Evolutionary conservation across 64 coral and sea anemone genomes (phyloP).

Genomic region (Pocillopora verrucosa): DNA sequence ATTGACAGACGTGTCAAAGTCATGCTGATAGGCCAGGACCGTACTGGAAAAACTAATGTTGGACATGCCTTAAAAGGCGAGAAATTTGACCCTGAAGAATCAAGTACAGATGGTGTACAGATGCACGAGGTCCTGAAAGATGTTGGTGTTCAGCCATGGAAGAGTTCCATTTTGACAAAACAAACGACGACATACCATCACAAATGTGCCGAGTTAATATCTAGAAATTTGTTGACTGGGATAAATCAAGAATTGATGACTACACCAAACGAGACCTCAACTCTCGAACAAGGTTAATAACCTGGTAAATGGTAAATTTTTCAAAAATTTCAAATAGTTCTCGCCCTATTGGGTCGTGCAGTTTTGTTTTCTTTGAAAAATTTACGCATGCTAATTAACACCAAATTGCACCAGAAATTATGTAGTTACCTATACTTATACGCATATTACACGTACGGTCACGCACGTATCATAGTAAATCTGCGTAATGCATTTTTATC

Average conservation of each 20-base stretch:
- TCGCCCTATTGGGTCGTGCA: too few relatives aligned
- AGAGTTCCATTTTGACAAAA: slow-evolving; percentile 6
- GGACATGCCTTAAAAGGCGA: slow-evolving; percentile 29
- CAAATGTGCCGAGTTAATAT: slow-evolving; percentile 25
- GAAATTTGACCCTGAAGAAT: not conserved
- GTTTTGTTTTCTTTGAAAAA: too few relatives aligned
- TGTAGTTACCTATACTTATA: too few relatives aligned
- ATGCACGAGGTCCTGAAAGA: not conserved
- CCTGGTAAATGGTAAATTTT: too few relatives aligned
- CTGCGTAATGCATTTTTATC: too few relatives aligned
- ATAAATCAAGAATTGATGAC: slow-evolving; percentile 2
- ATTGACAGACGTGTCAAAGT: slow-evolving; percentile 39
- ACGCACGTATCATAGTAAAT: too few relatives aligned
- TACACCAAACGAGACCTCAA: slow-evolving; percentile 6
- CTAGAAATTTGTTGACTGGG: slow-evolving; percentile 2
- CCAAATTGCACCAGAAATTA: too few relatives aligned
- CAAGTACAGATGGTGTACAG: slow-evolving; percentile 19
- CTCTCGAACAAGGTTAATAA: not conserved
- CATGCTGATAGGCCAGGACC: slow-evolving; percentile 47
- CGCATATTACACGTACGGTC: too few relatives aligned
- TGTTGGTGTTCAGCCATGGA: slow-evolving; percentile 18
- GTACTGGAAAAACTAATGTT: slow-evolving; percentile 57
- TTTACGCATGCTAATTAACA: too few relatives aligned
- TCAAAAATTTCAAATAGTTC: too few relatives aligned
- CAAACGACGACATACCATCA: slow-evolving; percentile 19